Percentiles rank a stretch among this genome's conserved stretches.
Evolutionary conservation across 2,113 vertebrate genomes (phyloP).

Genomic region (Eptesicus fuscus): DNA sequence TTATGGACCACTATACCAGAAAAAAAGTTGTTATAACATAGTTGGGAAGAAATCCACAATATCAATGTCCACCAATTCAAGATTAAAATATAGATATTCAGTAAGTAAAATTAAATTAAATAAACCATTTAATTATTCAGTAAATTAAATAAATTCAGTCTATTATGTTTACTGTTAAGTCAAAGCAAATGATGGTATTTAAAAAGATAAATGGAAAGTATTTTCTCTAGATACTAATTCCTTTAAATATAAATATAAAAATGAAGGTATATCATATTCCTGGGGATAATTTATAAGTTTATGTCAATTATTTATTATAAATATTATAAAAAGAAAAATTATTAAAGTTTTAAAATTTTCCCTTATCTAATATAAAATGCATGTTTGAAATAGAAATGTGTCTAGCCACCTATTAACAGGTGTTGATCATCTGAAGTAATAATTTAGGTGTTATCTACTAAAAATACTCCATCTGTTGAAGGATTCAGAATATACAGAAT

Average conservation of each 20-base stretch:
- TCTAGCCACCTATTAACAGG: slow-evolving; percentile 19
- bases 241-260: background rate
- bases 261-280: background rate
- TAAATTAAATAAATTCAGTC: background rate
- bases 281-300: background rate
- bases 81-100: background rate
- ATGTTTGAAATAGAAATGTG: slow-evolving; percentile 42
- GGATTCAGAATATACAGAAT: slow-evolving; percentile 1
- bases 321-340: background rate
- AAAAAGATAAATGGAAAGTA: background rate
- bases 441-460: background rate
- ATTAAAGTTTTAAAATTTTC: background rate
- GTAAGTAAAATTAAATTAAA: background rate
- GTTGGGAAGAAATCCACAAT: background rate
- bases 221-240: background rate
- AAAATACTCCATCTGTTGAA: slow-evolving; percentile 33
- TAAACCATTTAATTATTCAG: background rate
- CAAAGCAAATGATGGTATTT: background rate
- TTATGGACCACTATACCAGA: background rate
- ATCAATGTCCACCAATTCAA: background rate
- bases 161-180: background rate
- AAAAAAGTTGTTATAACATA: background rate
- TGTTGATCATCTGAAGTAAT: slow-evolving; percentile 36
- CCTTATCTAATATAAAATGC: background rate
- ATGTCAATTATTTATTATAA: background rate